phyloP scores from a whole-genome alignment of 1,140 invertebrate species.

The Drosophila ogumai region DNA sequence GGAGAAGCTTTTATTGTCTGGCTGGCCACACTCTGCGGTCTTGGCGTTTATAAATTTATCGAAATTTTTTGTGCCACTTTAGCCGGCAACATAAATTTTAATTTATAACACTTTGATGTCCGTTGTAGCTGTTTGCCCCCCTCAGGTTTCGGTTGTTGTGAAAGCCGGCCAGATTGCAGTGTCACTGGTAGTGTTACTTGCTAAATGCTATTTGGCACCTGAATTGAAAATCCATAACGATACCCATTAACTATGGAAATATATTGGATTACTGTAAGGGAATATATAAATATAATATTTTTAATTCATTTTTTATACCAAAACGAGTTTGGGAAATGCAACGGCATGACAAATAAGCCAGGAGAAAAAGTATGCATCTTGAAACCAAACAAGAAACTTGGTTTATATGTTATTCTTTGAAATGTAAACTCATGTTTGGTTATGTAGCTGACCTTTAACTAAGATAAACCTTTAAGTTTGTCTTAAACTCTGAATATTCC shows the following conservation, averaged over 20 bases:
- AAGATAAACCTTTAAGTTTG: background rate
- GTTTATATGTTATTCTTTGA: too few species aligned
- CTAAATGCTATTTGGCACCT: constrained; percentile 1
- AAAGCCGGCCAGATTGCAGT: constrained; percentile 1
- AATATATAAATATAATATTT: background rate
- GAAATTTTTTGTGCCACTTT: constrained; percentile 71
- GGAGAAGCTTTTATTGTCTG: constrained; percentile 66
- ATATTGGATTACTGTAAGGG: background rate
- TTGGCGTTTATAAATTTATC: constrained; percentile 78
- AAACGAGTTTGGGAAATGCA: background rate
- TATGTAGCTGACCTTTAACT: background rate
- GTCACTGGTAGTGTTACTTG: background rate
- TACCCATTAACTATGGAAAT: too few species aligned
- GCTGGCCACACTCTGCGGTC: constrained; percentile 72
- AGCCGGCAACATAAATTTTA: constrained; percentile 71
- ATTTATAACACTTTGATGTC: constrained; percentile 72
- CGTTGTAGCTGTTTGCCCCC: constrained; percentile 32
- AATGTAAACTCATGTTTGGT: background rate
- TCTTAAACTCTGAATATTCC: background rate
- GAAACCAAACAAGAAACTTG: background rate
- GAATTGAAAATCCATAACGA: constrained; percentile 5
- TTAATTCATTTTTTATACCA: background rate
- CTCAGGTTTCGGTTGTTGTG: constrained; percentile 1
- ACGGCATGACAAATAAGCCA: background rate
- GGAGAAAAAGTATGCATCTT: background rate